Base-by-base conservation (phyloP, 1,140 invertebrate species). In the Drosophila erecta region DNA sequence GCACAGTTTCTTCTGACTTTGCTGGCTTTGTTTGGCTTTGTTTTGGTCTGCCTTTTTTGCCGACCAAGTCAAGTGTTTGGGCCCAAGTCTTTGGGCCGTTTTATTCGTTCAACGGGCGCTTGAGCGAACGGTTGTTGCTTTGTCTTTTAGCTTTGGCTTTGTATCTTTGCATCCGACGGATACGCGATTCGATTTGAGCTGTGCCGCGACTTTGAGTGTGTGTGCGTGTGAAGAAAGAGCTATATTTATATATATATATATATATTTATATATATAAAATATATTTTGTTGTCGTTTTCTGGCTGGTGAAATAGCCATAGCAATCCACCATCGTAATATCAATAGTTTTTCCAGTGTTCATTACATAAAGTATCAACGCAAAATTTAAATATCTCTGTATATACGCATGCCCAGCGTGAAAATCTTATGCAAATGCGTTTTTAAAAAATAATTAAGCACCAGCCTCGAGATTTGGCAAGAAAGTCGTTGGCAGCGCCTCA, bases 191-290 rank as follows among this genome's bases (percentile, higher is more conserved):
- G 53, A 53, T 64, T 60, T 54, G 46, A 56, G 57, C 65, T 64
- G 69, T 80, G 50, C 57, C 62, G 53, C 76, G 69, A 49, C 14
- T 30, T 11, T 53, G 49, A 50, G 56, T 60, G 60, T 53, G 60
- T 87, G 79, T 87, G 75, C 79, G 76, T 87, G 76, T 83, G 80
- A 84, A 89, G 84, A 90, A 89, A 89, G 79, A 89, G 83, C 84
- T 76, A 87, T 89, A 81, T 78, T 75, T 78, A 67, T 72, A 76
- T 72, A 76, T 67, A 58, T 61, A 53, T 22, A 73, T 55, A 69
- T 8, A 44, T 66, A 17, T 17, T 17, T 30, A 17, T 33, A 50
- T 54, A 58, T 58, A 59, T 50, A 41, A 60, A 14, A 74, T 66
- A 67, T 38, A 57, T 62, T 55, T 59, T 72, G 65, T 66, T 84